A percentile compares a stretch with the other conserved stretches of the same genome.
phyloP scores from a whole-genome alignment of 2,113 vertebrate genomes.

The Clarias macrocephalus region DNA sequence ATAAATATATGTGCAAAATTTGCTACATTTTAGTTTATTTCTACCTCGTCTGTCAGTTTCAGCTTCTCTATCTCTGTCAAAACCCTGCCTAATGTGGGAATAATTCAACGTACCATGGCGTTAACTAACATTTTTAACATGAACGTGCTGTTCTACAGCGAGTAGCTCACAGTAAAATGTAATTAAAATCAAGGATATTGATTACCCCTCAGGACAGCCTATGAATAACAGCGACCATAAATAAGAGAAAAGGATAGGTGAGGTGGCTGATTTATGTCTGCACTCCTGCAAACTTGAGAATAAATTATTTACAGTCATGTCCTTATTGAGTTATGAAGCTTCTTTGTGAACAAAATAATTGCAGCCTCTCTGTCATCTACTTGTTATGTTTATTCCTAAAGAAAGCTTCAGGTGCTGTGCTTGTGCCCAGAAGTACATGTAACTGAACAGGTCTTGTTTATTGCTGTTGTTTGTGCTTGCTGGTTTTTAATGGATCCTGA shows the following conservation, averaged over 20 bases:
- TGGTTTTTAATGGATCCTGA: slow-evolving; percentile 48
- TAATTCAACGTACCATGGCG: slow-evolving; percentile 43
- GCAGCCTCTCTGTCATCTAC: slow-evolving; percentile 62
- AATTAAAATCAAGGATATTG: slow-evolving; percentile 83
- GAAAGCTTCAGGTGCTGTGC: slow-evolving; percentile 54
- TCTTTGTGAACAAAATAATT: slow-evolving; percentile 71
- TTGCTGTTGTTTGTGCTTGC: slow-evolving; percentile 30
- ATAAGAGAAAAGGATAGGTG: slow-evolving; percentile 78
- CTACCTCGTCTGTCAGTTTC: slow-evolving; percentile 42
- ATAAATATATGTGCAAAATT: background rate
- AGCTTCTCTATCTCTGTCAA: slow-evolving; percentile 49
- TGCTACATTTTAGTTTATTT: slow-evolving; percentile 37
- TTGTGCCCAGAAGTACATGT: slow-evolving; percentile 28
- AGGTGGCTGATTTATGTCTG: slow-evolving; percentile 75
- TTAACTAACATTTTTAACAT: slow-evolving; percentile 75
- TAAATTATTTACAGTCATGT: slow-evolving; percentile 73
- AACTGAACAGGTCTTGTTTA: slow-evolving; percentile 47
- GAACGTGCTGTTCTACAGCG: slow-evolving; percentile 71
- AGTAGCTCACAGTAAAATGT: slow-evolving; percentile 70
- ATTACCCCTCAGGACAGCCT: slow-evolving; percentile 68
- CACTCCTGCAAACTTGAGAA: slow-evolving; percentile 63
- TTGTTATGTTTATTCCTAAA: slow-evolving; percentile 63
- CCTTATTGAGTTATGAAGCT: slow-evolving; percentile 80
- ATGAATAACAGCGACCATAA: slow-evolving; percentile 79
- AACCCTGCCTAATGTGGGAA: slow-evolving; percentile 34